Base-by-base conservation (phyloP, 2,888 invertebrate species). In the Subacronicta megacephala region DNA sequence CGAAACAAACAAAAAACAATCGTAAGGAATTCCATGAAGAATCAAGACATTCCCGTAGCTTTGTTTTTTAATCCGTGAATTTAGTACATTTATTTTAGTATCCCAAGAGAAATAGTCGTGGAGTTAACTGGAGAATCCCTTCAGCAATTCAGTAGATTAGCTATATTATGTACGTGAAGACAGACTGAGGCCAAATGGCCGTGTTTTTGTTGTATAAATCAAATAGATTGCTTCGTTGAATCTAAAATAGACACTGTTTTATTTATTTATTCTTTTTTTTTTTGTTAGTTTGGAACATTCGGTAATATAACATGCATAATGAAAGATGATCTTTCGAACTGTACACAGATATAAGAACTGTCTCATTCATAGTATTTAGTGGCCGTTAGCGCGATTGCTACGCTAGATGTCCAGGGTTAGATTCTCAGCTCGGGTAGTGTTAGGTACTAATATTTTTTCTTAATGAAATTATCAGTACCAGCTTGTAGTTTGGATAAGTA, bases 151-250 rank as follows among this genome's bases (percentile, higher is more conserved):
- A 58, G 57, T 42, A 66, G 72, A 72, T 72, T 74, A 72, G 71
- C 72, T 71, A 45, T 71, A 71, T 71, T 71, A 71, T 71, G 75
- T 63, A 62, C 67, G 75, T 31, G 65, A 66, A 71, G 62, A 74
- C 62, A 70, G 71, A 74, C 66, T 40, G 55, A 53, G 52, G 62
- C 57, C 66, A 62, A 71, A 71, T 62, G 55, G 54, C 49, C 47
- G 55, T 46, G 35, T 73, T 72, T 70, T 62, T 56, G 57, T 66
- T 74, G 33, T 62, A 62, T 74, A 71, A 71, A 71, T 71, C 57
- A 62, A 72, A 71, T 59, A 55, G 50, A 72, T 72, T 66, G 72
- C 62, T 62, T 33, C 38, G 50, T 61, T 71, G 72, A 66, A 62
- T 75, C 47, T 52, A 64, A 70, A 70, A 65, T 64, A 64, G 58